Evolutionary conservation across 2,113 vertebrate species (phyloP), one percentile per base, ranked within the genome.

Genomic region (Platichthys flesus): DNA sequence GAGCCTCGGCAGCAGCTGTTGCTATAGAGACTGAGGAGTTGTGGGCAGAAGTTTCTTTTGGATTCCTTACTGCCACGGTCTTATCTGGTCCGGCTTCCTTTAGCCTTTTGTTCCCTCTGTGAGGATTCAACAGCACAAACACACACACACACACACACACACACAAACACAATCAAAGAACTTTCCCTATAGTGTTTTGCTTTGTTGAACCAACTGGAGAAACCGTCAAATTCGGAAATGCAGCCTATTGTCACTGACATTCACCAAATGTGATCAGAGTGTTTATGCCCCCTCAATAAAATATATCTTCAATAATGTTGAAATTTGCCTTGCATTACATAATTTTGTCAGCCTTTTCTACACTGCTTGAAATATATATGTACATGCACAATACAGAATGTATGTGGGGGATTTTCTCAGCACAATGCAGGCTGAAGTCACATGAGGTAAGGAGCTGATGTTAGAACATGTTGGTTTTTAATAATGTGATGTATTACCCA

Each of bases 11-110:
- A 12, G 86, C 81, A 90, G 85, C 88, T 89, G 92, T 93, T 94
- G 90, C 91, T 91, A 93, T 93, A 91, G 91, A 84, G 90, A 92
- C 90, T 67, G 79, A 81, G 51, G 79, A 80, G 76, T 82, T 90
- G 75, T 83, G 78, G 79, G 86, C 77, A 85, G 64, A 76, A 83
- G 76, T 91, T 92, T 67, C 71, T 82, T 78, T 89, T 75, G 52
- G 78, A 82, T 77, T 64, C 24, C 59, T 72, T 47, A 54, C 63
- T 71, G 45, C 26, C 35, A 26, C 51, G 45, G 52, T 75, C 65
- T 80, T 73, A 62, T 82, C 55, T 71, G 58, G 63, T 73, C 62
- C 42, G 47, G 10, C 69, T 81, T 82, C 73, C 62, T 80, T 71
- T 31, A 67, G 66, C 79, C 73, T 78, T 82, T 28, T 74, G 71